Percentiles rank a stretch among this genome's conserved stretches.
These are phyloP conservation scores for Sternotherus odoratus DNA, from an alignment of 2,797 vertebrate genomes.

Conservation along the genomic window DNA sequence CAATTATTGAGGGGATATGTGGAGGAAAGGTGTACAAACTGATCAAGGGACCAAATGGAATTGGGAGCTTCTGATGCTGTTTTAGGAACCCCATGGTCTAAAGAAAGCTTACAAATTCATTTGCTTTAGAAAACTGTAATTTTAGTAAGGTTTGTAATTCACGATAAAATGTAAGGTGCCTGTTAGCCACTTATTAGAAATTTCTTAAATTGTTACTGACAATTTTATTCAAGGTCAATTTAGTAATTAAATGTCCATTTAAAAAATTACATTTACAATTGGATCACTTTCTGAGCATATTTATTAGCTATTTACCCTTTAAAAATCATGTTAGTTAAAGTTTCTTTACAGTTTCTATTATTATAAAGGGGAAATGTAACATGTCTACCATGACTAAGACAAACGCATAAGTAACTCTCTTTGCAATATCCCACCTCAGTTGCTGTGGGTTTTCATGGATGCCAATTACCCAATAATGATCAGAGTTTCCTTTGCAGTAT, in stretches of 20 bases:
- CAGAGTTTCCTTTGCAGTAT: slow-evolving; percentile 93
- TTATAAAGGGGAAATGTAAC: neutral
- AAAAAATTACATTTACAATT: neutral
- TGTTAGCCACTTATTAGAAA: neutral
- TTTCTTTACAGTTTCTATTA: neutral
- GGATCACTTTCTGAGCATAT: neutral
- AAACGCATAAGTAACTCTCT: neutral
- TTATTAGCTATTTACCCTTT: neutral
- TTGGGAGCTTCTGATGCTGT: neutral
- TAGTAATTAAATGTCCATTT: neutral
- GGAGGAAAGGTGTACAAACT: fast-evolving
- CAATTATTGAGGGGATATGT: neutral
- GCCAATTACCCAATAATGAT: slow-evolving; percentile 96
- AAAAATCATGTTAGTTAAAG: neutral
- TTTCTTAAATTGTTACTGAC: neutral
- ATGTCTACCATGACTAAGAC: neutral
- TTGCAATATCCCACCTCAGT: slow-evolving; percentile 85
- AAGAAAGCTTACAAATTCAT: neutral
- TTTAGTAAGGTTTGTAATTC: neutral
- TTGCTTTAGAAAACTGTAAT: neutral
- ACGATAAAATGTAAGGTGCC: fast-evolving
- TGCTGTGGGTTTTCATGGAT: slow-evolving; percentile 95
- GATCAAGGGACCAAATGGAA: neutral
- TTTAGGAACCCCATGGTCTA: neutral
- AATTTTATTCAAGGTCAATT: neutral